Evolutionary conservation across 35 echinoderm and acorn worm species (phyloP), one percentile per base, ranked within the genome.

Genomic region (Apostichopus parvimensis): DNA sequence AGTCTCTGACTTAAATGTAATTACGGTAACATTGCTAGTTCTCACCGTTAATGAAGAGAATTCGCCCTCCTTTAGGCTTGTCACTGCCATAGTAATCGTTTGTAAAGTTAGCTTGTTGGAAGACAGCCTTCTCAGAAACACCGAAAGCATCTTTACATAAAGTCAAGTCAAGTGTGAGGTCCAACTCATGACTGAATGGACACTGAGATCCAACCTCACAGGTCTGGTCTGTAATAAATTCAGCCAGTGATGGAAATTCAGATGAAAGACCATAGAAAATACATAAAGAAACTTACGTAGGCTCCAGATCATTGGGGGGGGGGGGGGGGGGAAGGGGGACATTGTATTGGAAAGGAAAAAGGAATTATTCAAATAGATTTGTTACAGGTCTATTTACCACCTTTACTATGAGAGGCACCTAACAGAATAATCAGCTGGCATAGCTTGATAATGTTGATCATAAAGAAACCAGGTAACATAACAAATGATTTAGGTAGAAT

Each of bases 11-110:
- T 12, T 9, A 61, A 61, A 9, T 61, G 12, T 61, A 61, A 45
- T 4, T 45, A 45, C 3, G 34, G 1, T 61, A 12, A 61, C 58
- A 61, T 61, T 12, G 12, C 58, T 12, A 12, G 12, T 61, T 82
- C 60, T 88, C 45, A 93, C 92, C 92, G 82, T 93, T 93, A 26
- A 93, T 75, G 62, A 93, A 93, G 6, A 93, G 9, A 88, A 93
- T 79, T 24, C 92, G 70, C 1, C 82, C 73, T 52, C 86, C 86
- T 21, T 88, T 93, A 53, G 92, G 92, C 23, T 61, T 70, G 52
- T 88, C 77, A 82, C 71, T 78, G 25, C 92, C 92, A 54, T 93
- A 93, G 77, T 93, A 93, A 5, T 57, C 21, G 61, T 93, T 93
- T 21, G 92, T 93, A 62, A 93, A 93, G 77, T 93, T 78, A 14